Conservation (phyloP, 2,888 invertebrate species). For the Diaprepes abbreviatus region DNA sequence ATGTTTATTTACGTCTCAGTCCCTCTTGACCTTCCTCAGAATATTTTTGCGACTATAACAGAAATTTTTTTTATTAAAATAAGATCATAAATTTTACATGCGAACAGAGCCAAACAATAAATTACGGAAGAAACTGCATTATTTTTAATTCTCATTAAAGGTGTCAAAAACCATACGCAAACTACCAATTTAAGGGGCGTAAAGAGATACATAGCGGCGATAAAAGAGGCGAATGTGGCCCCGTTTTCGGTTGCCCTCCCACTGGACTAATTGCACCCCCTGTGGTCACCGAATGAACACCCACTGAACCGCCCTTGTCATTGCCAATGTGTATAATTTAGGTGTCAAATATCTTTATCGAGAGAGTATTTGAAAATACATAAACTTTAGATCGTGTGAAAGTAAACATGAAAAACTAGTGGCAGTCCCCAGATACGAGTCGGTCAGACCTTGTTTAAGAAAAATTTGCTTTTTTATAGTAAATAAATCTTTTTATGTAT, state of each 20-base stretch:
- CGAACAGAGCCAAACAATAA: too few species aligned
- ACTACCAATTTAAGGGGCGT: conserved; percentile 44
- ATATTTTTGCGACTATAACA: too few species aligned
- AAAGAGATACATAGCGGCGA: conserved; percentile 35
- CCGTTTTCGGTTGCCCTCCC: conserved; percentile 51
- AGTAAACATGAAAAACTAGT: too few species aligned
- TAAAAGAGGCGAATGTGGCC: conserved; percentile 50
- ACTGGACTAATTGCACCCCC: conserved; percentile 57
- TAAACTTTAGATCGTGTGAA: not conserved
- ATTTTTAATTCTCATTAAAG: conserved; percentile 9
- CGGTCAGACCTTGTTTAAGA: too few species aligned
- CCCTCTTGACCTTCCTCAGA: too few species aligned
- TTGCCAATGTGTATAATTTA: conserved; percentile 54
- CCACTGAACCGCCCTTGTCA: conserved; percentile 53
- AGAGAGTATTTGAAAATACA: not conserved
- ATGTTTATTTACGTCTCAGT: too few species aligned
- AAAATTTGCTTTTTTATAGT: too few species aligned
- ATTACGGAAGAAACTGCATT: not conserved
- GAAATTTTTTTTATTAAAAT: too few species aligned
- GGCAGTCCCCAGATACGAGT: too few species aligned
- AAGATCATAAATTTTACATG: too few species aligned
- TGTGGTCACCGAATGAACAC: conserved; percentile 54
- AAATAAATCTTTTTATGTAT: too few species aligned
- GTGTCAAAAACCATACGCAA: conserved; percentile 31
- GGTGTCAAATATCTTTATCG: conserved; percentile 50